Evolutionary conservation across 2,888 invertebrate genomes (phyloP).

Genomic region (Toxonevra muliebris): DNA sequence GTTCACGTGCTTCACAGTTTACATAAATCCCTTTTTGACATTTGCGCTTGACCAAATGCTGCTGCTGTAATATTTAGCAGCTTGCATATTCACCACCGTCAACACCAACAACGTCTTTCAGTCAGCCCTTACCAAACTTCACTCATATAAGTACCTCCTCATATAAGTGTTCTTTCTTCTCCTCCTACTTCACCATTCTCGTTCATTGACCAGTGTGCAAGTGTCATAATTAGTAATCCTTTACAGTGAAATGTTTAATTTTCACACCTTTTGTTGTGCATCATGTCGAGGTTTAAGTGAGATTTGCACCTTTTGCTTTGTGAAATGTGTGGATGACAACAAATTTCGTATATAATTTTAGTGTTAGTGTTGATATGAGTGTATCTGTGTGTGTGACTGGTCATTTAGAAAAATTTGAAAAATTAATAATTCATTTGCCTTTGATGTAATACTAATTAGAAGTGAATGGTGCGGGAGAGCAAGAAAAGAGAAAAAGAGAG

Average conservation of each 20-base stretch:
- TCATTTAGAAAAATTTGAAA: too few species aligned
- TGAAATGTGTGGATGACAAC: conserved; percentile 23
- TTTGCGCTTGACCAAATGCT: conserved; percentile 40
- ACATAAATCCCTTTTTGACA: conserved; percentile 40
- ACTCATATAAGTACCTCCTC: too few species aligned
- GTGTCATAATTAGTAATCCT: conserved; percentile 62
- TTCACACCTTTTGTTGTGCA: conserved; percentile 54
- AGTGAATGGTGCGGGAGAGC: too few species aligned
- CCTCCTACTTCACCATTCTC: background rate
- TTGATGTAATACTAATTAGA: too few species aligned
- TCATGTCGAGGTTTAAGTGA: conserved; percentile 13
- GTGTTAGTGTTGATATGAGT: too few species aligned
- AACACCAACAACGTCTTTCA: too few species aligned
- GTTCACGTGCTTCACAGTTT: background rate
- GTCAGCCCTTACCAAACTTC: too few species aligned
- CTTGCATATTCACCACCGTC: background rate
- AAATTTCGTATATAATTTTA: too few species aligned
- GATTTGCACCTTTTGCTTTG: conserved; percentile 23
- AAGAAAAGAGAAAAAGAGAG: too few species aligned
- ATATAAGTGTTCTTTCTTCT: too few species aligned
- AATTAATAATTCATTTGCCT: too few species aligned
- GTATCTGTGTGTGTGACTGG: background rate
- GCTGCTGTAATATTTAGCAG: background rate
- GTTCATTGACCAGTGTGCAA: conserved; percentile 30
- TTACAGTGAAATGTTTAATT: conserved; percentile 35